These are phyloP conservation scores for Mya arenaria DNA, from an alignment of 1,140 invertebrate species.

Conservation along the genomic window DNA sequence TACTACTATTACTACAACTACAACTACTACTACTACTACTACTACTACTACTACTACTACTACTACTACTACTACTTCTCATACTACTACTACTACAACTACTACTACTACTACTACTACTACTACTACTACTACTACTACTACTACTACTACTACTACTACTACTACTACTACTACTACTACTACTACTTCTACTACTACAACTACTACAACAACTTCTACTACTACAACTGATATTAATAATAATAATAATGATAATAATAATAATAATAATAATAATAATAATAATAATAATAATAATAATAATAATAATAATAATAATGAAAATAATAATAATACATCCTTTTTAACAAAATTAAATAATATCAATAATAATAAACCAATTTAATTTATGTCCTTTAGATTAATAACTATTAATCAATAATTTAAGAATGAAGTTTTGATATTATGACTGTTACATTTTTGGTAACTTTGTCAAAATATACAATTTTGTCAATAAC, in stretches of 20 bases:
- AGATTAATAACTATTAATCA: no score
- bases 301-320: slow-evolving; percentile 47
- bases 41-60: slow-evolving; percentile 3
- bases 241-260: slow-evolving; percentile 30
- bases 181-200: slow-evolving; percentile 23
- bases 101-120: not conserved
- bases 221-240: slow-evolving; percentile 31
- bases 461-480: no score
- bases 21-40: not conserved
- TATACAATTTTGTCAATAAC: no score
- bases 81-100: slow-evolving; percentile 2
- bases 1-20: not conserved
- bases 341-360: no score
- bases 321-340: slow-evolving; percentile 8
- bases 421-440: no score
- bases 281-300: slow-evolving; percentile 12
- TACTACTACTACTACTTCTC: slow-evolving; percentile 30
- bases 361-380: no score
- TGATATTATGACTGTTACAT: no score
- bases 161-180: slow-evolving; percentile 45
- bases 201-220: slow-evolving; percentile 28
- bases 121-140: slow-evolving; percentile 24
- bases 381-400: no score
- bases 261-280: slow-evolving; percentile 14
- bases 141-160: slow-evolving; percentile 21